Conservation (phyloP, 2,113 vertebrate genomes). For the Macquaria ambigua region DNA sequence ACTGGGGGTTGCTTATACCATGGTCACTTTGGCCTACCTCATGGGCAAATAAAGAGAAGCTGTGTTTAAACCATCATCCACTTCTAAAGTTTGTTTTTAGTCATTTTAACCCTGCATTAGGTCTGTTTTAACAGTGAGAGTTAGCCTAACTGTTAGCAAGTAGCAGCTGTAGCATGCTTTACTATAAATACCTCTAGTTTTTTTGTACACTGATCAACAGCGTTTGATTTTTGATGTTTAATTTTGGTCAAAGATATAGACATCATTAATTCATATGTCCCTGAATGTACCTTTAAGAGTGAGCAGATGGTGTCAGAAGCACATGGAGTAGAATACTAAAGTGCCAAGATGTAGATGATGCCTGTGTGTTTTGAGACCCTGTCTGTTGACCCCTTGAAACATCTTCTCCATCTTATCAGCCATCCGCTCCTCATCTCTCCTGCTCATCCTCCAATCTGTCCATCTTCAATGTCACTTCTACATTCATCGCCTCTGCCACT, state of each 20-base stretch:
- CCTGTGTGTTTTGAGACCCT: background rate
- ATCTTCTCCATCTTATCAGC: conserved; percentile 14
- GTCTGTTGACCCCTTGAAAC: background rate
- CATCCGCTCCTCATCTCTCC: conserved; percentile 31
- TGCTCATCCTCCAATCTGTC: conserved; percentile 29
- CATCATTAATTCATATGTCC: background rate
- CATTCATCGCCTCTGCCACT: conserved; percentile 21
- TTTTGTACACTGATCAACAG: background rate
- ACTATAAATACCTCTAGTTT: too few species aligned
- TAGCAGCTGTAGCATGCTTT: background rate
- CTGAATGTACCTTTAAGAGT: background rate
- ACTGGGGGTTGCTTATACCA: background rate
- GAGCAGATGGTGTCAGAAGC: background rate
- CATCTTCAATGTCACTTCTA: conserved; percentile 36
- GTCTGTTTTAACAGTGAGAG: background rate
- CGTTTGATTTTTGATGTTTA: too few species aligned
- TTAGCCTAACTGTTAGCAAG: background rate
- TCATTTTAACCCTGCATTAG: background rate
- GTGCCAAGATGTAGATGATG: background rate
- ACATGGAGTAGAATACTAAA: background rate
- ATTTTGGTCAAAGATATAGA: background rate
- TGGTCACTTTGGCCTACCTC: background rate
- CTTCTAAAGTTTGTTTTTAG: background rate
- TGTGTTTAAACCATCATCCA: background rate
- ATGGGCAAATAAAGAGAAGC: background rate